Base-by-base conservation (phyloP, 1,140 invertebrate species). In the Vollenhovia emeryi region DNA sequence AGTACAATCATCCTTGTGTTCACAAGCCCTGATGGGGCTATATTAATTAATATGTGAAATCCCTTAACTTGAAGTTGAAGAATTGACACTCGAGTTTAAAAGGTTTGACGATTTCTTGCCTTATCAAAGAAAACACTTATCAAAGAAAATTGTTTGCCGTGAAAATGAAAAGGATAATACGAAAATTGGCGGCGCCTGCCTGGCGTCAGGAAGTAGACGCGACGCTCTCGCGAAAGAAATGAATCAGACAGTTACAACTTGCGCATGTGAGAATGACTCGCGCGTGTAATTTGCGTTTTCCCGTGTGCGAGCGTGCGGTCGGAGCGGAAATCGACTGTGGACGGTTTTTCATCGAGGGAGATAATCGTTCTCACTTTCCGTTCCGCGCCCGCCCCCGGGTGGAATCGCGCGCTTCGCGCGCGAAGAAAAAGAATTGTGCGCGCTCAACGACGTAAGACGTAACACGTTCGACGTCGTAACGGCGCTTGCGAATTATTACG, bases 381-480 rank as follows among this genome's bases (percentile, higher is more conserved):
- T 36, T 74, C 30, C 71, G 33, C 50, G 33, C 3, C 50, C 21
- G 73, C 36, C 15, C 21, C 9, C 30, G 1, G 1, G 57, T 45
- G 60, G 59, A 79, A 79, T 79, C 43, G 43, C 24, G 52, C 52
- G 36, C 52, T 74, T 74, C 33, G 27, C 73, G 73, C 55, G 24
- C 27, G 27, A 60, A 18, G 18, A 50, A 50, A n/a, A 60, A 9
- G 18, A n/a, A n/a, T n/a, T 50, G 33, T 64, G 60, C 21, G 52
- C 52, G 40, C 18, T 59, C 36, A 55, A 60, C 55, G 36, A 76
- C 36, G 74, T 76, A 79, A 76, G 36, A 76, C 36, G 74, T 76
- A 79, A 76, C 15, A 33, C 21, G 36, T 13, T 27, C 24, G 52
- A 59, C 52, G 52, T 60, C 52, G 73, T 76, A 79, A 52, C 60